These are phyloP conservation scores for Penaeus vannamei DNA, from an alignment of 1,140 invertebrate genomes.

Conservation along the genomic window DNA sequence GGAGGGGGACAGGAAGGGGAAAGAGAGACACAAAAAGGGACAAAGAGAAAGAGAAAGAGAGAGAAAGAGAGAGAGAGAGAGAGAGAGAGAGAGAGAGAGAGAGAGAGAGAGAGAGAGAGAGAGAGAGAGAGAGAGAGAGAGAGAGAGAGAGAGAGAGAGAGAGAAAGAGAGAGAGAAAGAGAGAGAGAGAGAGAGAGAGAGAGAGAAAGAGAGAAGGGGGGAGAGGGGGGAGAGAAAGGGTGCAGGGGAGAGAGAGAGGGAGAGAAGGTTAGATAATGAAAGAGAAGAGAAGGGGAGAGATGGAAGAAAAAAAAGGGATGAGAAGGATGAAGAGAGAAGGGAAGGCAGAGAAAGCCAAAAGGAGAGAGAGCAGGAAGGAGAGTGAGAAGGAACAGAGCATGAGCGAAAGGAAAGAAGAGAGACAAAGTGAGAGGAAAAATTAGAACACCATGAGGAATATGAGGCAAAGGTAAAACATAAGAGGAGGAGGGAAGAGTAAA, in stretches of 20 bases:
- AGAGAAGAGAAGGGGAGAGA: not conserved
- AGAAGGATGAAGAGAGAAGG: not conserved
- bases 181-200: not conserved
- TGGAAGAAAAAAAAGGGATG: not conserved
- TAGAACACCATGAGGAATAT: not conserved
- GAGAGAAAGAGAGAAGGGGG: not conserved
- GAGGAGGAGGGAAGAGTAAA: not conserved
- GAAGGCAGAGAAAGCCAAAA: not conserved
- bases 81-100: too few relatives aligned
- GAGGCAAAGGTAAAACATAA: not conserved
- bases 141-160: not conserved
- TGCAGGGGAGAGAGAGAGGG: not conserved
- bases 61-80: too few relatives aligned
- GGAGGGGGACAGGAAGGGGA: too few relatives aligned
- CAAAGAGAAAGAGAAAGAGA: too few relatives aligned
- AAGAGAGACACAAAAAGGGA: too few relatives aligned
- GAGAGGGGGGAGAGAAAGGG: not conserved
- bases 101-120: not conserved
- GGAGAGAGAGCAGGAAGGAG: not conserved
- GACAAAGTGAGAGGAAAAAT: not conserved
- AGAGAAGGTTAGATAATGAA: not conserved
- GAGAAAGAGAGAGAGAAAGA: not conserved
- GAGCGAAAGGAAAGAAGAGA: not conserved
- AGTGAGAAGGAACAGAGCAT: not conserved
- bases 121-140: not conserved